Evolutionary conservation across 2,797 vertebrate genomes (phyloP).

Genomic region (Acipenser oxyrinchus): DNA sequence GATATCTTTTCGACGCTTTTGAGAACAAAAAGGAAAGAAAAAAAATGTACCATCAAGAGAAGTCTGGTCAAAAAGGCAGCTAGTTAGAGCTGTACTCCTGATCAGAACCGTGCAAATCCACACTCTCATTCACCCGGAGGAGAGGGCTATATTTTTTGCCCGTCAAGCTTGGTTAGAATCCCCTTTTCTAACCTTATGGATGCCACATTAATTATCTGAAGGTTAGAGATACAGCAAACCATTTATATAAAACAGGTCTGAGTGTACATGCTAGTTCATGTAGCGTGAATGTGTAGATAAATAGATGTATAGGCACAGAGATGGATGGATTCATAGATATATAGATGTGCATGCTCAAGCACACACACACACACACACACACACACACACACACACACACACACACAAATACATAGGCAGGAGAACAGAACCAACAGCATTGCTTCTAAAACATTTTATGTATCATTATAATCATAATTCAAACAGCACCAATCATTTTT

Average conservation of each 20-base stretch:
- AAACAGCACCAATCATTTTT: too few species aligned
- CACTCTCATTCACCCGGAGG: slow-evolving; percentile 5
- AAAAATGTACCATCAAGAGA: slow-evolving; percentile 27
- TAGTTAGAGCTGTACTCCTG: slow-evolving; percentile 2
- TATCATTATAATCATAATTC: too few species aligned
- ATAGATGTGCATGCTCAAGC: not conserved
- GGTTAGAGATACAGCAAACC: slow-evolving; percentile 9
- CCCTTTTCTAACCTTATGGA: slow-evolving; percentile 3
- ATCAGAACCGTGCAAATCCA: slow-evolving; percentile 11
- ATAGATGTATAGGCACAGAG: slow-evolving; percentile 7
- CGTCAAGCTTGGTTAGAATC: slow-evolving; percentile 5
- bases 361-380: not conserved
- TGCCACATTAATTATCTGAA: slow-evolving; percentile 18
- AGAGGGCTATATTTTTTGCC: slow-evolving; percentile 12
- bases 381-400: not conserved
- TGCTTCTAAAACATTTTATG: too few species aligned
- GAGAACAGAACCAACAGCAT: too few species aligned
- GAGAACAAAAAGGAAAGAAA: slow-evolving; percentile 17
- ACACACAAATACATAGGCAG: not conserved
- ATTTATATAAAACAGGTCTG: slow-evolving; percentile 7
- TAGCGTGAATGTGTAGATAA: not conserved
- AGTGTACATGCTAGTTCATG: slow-evolving; percentile 1
- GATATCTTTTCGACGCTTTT: not conserved
- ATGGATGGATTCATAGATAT: not conserved
- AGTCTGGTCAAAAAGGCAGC: slow-evolving; percentile 8